These are phyloP conservation scores for Mycalesis mineus DNA, from an alignment of 2,888 invertebrate genomes.

Conservation along the genomic window DNA sequence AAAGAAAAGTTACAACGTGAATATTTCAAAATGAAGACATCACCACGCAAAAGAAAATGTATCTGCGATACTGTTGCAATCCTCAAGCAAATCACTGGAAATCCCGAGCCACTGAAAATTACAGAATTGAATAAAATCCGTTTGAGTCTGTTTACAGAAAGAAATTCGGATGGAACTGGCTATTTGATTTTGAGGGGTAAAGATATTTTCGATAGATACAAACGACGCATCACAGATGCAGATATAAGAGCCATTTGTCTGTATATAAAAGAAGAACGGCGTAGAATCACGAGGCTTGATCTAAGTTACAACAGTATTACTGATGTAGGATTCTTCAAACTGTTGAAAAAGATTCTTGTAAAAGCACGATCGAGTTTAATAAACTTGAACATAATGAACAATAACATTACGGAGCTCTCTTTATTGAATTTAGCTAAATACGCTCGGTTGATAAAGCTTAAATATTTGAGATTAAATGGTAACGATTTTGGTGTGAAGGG, in stretches of 20 bases:
- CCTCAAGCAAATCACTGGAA: slow-evolving; percentile 47
- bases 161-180: slow-evolving; percentile 75
- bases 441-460: slow-evolving; percentile 59
- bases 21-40: slow-evolving; percentile 3
- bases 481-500: slow-evolving; percentile 78
- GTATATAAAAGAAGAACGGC: slow-evolving; percentile 62
- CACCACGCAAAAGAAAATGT: slow-evolving; percentile 42
- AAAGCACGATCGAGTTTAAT: slow-evolving; percentile 66
- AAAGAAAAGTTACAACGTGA: not conserved
- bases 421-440: slow-evolving; percentile 54
- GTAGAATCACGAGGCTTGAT: slow-evolving; percentile 69
- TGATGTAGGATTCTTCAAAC: slow-evolving; percentile 64
- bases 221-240: slow-evolving; percentile 59
- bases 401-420: slow-evolving; percentile 68
- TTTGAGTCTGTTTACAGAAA: slow-evolving; percentile 64
- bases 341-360: slow-evolving; percentile 60
- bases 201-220: slow-evolving; percentile 64
- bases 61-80: slow-evolving; percentile 48
- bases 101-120: slow-evolving; percentile 34
- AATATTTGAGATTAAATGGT: slow-evolving; percentile 76
- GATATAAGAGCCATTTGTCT: slow-evolving; percentile 72
- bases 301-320: slow-evolving; percentile 78
- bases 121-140: slow-evolving; percentile 52
- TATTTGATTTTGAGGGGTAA: slow-evolving; percentile 72
- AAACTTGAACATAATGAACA: slow-evolving; percentile 78